Base-by-base conservation (phyloP, 2,888 invertebrate genomes). In the Teleiodes luculella region DNA sequence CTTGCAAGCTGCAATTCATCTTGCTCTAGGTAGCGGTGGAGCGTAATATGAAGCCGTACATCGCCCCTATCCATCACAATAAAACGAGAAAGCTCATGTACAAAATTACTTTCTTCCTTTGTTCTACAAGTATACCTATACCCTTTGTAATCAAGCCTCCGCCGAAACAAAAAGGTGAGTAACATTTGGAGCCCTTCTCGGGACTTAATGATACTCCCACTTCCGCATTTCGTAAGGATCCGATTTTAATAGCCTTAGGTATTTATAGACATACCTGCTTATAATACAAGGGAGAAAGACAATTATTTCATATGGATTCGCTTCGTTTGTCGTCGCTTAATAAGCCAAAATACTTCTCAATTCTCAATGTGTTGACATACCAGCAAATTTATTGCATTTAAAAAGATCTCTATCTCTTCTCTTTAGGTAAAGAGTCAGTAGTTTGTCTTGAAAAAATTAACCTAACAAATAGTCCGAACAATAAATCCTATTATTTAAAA, bases 151-250 rank as follows among this genome's bases (percentile, higher is more conserved):
- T 71, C 67, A 70, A 45, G 39, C 14, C 14, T 33, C 24, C 47
- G 62, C 62, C 64, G 61, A 62, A 66, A 73, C 64, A 63, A 68
- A 67, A 70, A 68, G 65, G 63, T 63, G 64, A 61, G 60, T 62
- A 62, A 62, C 63, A 64, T 74, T 72, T 71, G 69, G 71, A 77
- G 79, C 78, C 64, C 57, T 67, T 80, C 80, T 78, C 68, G 66
- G 60, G 62, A 59, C 66, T 67, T 79, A 78, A 81, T 76, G 71
- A 47, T 16, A 75, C 37, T 36, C 37, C 55, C 59, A 51, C 33
- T 48, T 35, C 20, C 48, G 35, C 18, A 18, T 48, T 16, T 35
- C 35, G 35, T 35, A 48, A 18, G 48, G 35, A 48, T 35, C 16
- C n/a, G 24, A 49, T 30, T 37, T 49, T 37, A 49, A 33, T 16